Evolutionary conservation across 2,113 vertebrate species (phyloP).

Genomic region (Rhynchopsitta pachyrhyncha): DNA sequence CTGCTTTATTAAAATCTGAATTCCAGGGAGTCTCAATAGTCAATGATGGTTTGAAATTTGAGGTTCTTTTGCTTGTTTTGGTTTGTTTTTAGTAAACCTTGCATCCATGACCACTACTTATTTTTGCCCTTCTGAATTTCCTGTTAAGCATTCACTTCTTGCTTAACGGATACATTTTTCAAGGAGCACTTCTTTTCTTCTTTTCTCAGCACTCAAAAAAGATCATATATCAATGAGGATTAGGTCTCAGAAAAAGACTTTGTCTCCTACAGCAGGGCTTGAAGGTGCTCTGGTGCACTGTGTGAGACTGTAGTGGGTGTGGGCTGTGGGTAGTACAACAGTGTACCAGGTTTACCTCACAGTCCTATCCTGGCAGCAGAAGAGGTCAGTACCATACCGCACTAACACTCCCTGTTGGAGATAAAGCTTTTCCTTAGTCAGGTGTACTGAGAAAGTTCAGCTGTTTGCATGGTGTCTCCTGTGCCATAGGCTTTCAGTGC

Average conservation of each 20-base stretch:
- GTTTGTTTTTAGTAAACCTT: not conserved
- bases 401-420: not conserved
- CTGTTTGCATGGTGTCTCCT: not conserved
- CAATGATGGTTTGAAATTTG: not conserved
- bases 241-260: not conserved
- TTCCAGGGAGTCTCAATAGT: not conserved
- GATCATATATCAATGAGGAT: not conserved
- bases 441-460: not conserved
- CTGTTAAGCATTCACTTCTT: not conserved
- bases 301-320: no score
- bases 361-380: not conserved
- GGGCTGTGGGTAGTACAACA: not conserved
- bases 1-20: not conserved
- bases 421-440: not conserved
- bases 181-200: not conserved
- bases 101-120: not conserved
- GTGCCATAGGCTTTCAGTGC: not conserved
- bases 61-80: not conserved
- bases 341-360: not conserved
- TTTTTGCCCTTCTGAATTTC: not conserved
- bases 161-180: accelerated
- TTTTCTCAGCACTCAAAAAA: not conserved
- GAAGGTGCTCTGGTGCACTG: not conserved
- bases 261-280: not conserved
- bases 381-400: not conserved